Percentiles rank a stretch among this genome's conserved stretches.
phyloP scores from a whole-genome alignment of 2,113 vertebrate species.

The Corythoichthys haematopterus region DNA sequence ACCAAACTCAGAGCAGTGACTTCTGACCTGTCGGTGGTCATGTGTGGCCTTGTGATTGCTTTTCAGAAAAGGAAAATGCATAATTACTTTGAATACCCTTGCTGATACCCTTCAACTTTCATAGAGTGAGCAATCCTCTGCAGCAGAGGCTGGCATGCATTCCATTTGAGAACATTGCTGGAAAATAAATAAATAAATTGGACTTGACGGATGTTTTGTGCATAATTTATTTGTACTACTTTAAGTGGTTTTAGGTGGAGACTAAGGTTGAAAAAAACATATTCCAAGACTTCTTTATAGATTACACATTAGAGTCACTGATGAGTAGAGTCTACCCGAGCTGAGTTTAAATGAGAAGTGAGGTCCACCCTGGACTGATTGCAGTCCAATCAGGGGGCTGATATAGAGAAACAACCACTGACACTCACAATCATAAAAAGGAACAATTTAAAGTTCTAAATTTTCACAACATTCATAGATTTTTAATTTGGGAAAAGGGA shows the following conservation, averaged over 20 bases:
- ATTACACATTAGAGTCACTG: background rate
- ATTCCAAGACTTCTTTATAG: background rate
- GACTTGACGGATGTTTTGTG: background rate
- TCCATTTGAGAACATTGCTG: background rate
- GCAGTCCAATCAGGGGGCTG: too few relatives aligned
- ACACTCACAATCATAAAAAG: too few relatives aligned
- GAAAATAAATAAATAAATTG: background rate
- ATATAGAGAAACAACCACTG: too few relatives aligned
- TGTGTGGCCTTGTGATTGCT: constrained; percentile 32
- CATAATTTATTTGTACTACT: background rate
- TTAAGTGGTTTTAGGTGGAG: background rate
- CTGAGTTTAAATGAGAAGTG: too few relatives aligned
- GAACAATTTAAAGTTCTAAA: too few relatives aligned
- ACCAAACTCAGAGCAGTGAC: constrained; percentile 42
- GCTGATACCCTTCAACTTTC: constrained; percentile 43
- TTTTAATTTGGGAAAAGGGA: too few relatives aligned
- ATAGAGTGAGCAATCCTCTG: constrained; percentile 10
- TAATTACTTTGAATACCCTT: constrained; percentile 49
- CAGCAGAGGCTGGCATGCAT: background rate
- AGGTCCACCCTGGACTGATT: too few relatives aligned
- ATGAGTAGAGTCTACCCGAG: background rate
- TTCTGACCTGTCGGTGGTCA: constrained; percentile 40
- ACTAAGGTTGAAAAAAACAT: background rate
- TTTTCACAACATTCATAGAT: too few relatives aligned
- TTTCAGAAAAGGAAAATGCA: constrained; percentile 34